Evolutionary conservation across 1,140 invertebrate species (phyloP).

Genomic region (Papilio aristodemus): DNA sequence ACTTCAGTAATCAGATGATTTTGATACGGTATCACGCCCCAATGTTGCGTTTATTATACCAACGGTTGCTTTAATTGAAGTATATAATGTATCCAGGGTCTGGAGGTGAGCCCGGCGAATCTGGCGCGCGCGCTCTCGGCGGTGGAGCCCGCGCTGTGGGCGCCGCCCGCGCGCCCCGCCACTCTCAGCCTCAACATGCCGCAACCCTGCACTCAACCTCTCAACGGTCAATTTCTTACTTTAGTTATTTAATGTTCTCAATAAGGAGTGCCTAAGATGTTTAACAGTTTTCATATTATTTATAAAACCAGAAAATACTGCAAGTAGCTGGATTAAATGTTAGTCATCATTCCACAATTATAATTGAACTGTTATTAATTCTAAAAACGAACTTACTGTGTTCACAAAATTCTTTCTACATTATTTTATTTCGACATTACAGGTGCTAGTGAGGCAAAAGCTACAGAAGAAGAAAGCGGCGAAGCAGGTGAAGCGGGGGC

Average conservation of each 20-base stretch:
- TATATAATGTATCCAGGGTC: slow-evolving; percentile 59
- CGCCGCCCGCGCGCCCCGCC: slow-evolving; percentile 83
- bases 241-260: too few species aligned
- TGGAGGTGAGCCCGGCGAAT: slow-evolving; percentile 82
- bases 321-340: too few species aligned
- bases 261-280: too few species aligned
- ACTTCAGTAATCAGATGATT: too few species aligned
- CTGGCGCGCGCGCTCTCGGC: slow-evolving; percentile 81
- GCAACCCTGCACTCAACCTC: slow-evolving; percentile 58
- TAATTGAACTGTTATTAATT: background rate
- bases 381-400: background rate
- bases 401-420: background rate
- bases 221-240: slow-evolving; percentile 44
- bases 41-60: too few species aligned
- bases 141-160: slow-evolving; percentile 83
- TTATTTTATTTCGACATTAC: slow-evolving; percentile 39
- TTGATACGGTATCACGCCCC: too few species aligned
- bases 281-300: too few species aligned
- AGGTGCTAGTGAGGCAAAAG: slow-evolving; percentile 66
- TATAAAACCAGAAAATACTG: too few species aligned
- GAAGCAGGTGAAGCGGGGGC: slow-evolving; percentile 80
- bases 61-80: background rate
- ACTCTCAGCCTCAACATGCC: slow-evolving; percentile 84
- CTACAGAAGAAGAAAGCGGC: slow-evolving; percentile 73
- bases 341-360: too few species aligned